These are phyloP conservation scores for Coryphaenoides rupestris DNA, from an alignment of 2,113 vertebrate genomes.

Conservation along the genomic window DNA sequence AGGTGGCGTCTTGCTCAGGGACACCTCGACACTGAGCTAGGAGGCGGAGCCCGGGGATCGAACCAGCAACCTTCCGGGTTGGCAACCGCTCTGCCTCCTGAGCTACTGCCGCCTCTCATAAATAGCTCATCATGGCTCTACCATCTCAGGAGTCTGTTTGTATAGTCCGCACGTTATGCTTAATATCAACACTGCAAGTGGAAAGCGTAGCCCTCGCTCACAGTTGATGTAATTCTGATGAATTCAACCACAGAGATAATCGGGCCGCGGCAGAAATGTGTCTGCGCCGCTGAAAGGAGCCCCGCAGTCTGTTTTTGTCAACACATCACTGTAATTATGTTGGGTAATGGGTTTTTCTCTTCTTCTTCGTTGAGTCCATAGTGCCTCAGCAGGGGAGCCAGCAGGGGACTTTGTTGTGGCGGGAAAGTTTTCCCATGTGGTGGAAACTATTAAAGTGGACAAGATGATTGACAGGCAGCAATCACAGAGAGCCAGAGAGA, in stretches of 20 bases:
- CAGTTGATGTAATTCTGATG: background rate
- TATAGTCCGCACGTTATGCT: too few species aligned
- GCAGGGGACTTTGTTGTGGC: slow-evolving; percentile 41
- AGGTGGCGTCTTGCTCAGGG: too few species aligned
- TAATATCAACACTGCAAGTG: too few species aligned
- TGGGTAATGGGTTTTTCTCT: too few species aligned
- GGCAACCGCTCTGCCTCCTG: too few species aligned
- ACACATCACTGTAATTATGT: slow-evolving; percentile 21
- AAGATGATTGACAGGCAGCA: slow-evolving; percentile 50
- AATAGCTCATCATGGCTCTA: too few species aligned
- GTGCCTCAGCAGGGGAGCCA: slow-evolving; percentile 24
- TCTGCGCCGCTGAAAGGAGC: slow-evolving; percentile 8
- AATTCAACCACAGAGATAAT: background rate
- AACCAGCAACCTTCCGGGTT: too few species aligned
- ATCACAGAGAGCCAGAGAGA: slow-evolving; percentile 35
- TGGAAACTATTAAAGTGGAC: slow-evolving; percentile 15
- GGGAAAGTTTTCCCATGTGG: slow-evolving; percentile 12
- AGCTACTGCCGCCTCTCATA: too few species aligned
- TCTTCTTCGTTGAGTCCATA: slow-evolving; percentile 12
- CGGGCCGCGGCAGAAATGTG: slow-evolving; percentile 13
- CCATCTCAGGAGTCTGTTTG: too few species aligned
- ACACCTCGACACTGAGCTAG: too few species aligned
- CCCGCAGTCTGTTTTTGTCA: slow-evolving; percentile 19
- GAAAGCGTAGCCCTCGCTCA: too few species aligned
- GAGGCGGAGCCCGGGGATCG: too few species aligned